phyloP scores from a whole-genome alignment of 2,797 vertebrate genomes.

The Antrozous pallidus region DNA sequence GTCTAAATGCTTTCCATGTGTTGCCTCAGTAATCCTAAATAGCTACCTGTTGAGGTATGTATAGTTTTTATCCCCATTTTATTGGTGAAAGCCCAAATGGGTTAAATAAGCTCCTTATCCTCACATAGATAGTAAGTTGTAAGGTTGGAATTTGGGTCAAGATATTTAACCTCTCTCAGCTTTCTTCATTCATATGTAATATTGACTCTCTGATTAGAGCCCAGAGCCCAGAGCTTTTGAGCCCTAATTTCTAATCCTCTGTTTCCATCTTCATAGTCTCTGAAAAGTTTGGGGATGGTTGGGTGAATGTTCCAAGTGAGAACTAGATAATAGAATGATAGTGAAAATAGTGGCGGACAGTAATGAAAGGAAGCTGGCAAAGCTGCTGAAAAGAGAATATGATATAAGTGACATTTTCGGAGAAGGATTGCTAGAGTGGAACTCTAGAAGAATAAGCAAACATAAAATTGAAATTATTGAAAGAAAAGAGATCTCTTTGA shows the following conservation, averaged over 20 bases:
- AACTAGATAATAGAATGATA: neutral
- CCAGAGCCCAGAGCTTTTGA: neutral
- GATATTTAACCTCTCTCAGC: neutral
- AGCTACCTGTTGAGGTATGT: neutral
- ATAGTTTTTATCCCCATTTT: neutral
- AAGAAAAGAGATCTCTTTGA: constrained; percentile 12
- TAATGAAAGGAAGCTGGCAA: neutral
- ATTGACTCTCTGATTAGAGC: neutral
- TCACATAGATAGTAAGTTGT: neutral
- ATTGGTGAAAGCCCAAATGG: neutral
- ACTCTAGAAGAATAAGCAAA: neutral
- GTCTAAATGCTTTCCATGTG: neutral
- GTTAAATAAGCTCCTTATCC: neutral
- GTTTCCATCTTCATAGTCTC: neutral
- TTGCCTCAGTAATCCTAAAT: neutral
- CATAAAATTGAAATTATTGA: neutral
- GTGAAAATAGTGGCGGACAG: neutral
- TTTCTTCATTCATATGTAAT: neutral
- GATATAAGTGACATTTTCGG: neutral
- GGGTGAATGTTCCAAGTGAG: neutral
- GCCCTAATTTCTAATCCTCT: neutral
- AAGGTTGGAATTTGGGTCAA: neutral
- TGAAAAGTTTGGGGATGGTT: neutral
- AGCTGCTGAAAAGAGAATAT: neutral
- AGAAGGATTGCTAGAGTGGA: neutral